These are phyloP conservation scores for Arctopsyche grandis DNA, from an alignment of 1,140 invertebrate genomes.

Conservation along the genomic window DNA sequence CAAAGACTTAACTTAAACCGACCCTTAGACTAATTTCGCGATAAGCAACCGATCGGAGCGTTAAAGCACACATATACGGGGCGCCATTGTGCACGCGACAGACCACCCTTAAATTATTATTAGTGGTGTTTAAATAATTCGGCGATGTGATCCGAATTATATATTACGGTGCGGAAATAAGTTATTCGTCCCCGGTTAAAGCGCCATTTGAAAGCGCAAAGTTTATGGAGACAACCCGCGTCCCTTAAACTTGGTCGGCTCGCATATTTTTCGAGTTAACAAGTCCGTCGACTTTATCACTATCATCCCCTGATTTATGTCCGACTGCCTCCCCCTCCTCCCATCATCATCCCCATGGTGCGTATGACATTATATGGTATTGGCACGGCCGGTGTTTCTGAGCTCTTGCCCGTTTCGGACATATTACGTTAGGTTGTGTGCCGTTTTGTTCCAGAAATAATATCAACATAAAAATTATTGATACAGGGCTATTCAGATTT, in stretches of 20 bases:
- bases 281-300: neutral
- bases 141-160: no score
- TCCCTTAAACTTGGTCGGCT: neutral
- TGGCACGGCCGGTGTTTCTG: neutral
- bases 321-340: neutral
- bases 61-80: no score
- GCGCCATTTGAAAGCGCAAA: conserved; percentile 16
- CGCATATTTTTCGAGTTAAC: conserved; percentile 30
- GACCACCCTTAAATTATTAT: no score
- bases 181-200: conserved; percentile 11
- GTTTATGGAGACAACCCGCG: neutral
- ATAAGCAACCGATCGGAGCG: no score
- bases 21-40: no score
- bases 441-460: conserved; percentile 1
- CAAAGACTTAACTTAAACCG: no score
- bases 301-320: conserved; percentile 10
- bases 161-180: neutral
- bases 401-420: neutral
- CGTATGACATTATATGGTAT: neutral
- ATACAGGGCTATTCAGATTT: neutral
- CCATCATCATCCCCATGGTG: no score
- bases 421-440: neutral
- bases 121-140: no score
- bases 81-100: no score
- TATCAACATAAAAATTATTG: neutral